These are phyloP conservation scores for Philotrypesis tridentata DNA, from an alignment of 1,140 invertebrate species.

Conservation along the genomic window DNA sequence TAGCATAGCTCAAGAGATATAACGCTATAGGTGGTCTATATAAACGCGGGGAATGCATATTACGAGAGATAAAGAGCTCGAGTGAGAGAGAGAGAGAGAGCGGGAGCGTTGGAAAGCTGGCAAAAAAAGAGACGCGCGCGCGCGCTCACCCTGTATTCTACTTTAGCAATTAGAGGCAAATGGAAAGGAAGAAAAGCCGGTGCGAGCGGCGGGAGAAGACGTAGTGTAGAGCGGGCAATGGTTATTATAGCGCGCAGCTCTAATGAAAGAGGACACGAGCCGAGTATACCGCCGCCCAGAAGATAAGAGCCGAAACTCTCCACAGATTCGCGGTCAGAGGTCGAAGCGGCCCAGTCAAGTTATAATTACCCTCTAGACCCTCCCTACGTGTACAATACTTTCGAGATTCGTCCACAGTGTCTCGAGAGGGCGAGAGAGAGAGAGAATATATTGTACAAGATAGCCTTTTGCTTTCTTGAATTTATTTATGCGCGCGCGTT, in stretches of 20 bases:
- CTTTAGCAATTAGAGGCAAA: background rate
- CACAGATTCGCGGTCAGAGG: background rate
- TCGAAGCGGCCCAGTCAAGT: background rate
- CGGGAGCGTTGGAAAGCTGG: too few relatives aligned
- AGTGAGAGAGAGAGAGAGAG: too few relatives aligned
- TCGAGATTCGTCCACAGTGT: background rate
- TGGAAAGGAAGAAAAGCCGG: background rate
- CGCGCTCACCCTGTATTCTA: background rate
- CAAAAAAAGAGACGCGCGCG: background rate
- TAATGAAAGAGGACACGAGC: slow-evolving; percentile 3
- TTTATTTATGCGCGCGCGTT: background rate
- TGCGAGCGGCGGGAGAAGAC: background rate
- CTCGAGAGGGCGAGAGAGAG: too few relatives aligned
- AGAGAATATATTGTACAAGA: too few relatives aligned
- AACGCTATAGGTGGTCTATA: too few relatives aligned
- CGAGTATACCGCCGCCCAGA: background rate
- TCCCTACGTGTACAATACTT: too few relatives aligned
- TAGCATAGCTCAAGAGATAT: background rate
- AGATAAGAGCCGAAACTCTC: background rate
- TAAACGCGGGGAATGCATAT: background rate
- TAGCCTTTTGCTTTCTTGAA: background rate
- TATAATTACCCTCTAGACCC: background rate
- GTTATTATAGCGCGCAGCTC: background rate
- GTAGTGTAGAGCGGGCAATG: background rate
- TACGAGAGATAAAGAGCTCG: background rate